phyloP scores from a whole-genome alignment of 2,797 vertebrate species.

The Chelmon rostratus region DNA sequence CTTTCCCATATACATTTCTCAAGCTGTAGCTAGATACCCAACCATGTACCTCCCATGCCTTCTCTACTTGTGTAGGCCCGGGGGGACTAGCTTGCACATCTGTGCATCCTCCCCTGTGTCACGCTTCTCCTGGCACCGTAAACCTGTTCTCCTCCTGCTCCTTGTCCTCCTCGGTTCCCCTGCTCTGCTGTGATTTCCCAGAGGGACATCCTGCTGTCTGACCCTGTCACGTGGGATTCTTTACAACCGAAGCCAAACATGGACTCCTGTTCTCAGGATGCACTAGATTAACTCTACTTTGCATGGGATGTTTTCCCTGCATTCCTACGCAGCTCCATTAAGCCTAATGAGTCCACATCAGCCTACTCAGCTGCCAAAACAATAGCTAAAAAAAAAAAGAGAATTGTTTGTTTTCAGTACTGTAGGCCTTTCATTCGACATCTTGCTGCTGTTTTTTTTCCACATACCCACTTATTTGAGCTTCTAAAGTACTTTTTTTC shows the following conservation, averaged over 20 bases:
- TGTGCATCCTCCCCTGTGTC: conserved; percentile 42
- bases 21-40: conserved; percentile 17
- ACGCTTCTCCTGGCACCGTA: conserved; percentile 46
- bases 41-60: conserved; percentile 27
- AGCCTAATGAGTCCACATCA: conserved; percentile 62
- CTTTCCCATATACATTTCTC: conserved; percentile 20
- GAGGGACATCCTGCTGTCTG: conserved; percentile 55
- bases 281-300: conserved; percentile 61
- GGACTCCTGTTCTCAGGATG: conserved; percentile 50
- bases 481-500: conserved; percentile 18
- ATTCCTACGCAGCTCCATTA: conserved; percentile 67
- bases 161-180: conserved; percentile 65
- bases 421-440: conserved; percentile 33
- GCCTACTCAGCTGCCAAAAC: conserved; percentile 60
- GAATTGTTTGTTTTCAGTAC: conserved; percentile 45
- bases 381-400: conserved; percentile 40
- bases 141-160: conserved; percentile 71
- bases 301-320: conserved; percentile 53
- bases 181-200: conserved; percentile 54
- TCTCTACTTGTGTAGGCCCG: conserved; percentile 29
- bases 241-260: conserved; percentile 58
- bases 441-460: conserved; percentile 24
- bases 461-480: conserved; percentile 2
- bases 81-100: conserved; percentile 51
- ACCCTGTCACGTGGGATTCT: conserved; percentile 53